A percentile compares a stretch with the other conserved stretches of the same genome.
Conservation (phyloP, 1,140 invertebrate genomes). For the Sycophaga agraensis region DNA sequence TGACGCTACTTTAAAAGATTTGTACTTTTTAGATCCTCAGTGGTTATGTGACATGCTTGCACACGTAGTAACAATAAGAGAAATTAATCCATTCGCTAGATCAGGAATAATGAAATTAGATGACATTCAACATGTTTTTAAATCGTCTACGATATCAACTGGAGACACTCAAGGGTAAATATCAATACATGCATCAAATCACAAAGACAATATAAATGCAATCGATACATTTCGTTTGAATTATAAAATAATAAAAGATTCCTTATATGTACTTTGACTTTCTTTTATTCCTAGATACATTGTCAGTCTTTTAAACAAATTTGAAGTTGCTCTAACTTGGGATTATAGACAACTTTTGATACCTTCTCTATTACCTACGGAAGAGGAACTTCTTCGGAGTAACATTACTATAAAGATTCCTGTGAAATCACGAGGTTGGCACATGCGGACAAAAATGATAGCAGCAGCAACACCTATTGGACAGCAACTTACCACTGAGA, state of each 20-base stretch:
- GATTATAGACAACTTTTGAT: conserved; percentile 88
- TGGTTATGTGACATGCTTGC: conserved; percentile 98
- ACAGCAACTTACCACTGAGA: conserved; percentile 12
- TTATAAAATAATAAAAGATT: no score
- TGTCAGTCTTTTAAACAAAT: conserved; percentile 90
- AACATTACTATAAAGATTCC: conserved; percentile 64
- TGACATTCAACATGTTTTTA: conserved; percentile 92
- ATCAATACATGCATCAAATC: neutral
- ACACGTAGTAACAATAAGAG: conserved; percentile 91
- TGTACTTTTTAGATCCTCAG: conserved; percentile 95
- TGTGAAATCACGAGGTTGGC: conserved; percentile 71
- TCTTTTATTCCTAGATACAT: conserved; percentile 64
- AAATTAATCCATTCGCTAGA: conserved; percentile 93
- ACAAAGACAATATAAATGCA: neutral
- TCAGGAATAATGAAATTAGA: conserved; percentile 93
- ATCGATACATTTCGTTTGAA: neutral
- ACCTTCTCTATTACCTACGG: conserved; percentile 86
- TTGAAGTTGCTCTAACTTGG: conserved; percentile 97
- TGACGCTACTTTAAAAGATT: conserved; percentile 91
- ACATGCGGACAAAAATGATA: conserved; percentile 62
- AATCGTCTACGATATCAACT: conserved; percentile 64
- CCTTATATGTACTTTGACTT: neutral
- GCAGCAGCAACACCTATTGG: conserved; percentile 55
- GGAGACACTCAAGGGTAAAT: conserved; percentile 64
- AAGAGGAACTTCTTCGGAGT: conserved; percentile 66